A percentile compares a stretch with the other conserved stretches of the same genome.
Evolutionary conservation across 1,140 invertebrate species (phyloP).

Genomic region (Panulirus ornatus): DNA sequence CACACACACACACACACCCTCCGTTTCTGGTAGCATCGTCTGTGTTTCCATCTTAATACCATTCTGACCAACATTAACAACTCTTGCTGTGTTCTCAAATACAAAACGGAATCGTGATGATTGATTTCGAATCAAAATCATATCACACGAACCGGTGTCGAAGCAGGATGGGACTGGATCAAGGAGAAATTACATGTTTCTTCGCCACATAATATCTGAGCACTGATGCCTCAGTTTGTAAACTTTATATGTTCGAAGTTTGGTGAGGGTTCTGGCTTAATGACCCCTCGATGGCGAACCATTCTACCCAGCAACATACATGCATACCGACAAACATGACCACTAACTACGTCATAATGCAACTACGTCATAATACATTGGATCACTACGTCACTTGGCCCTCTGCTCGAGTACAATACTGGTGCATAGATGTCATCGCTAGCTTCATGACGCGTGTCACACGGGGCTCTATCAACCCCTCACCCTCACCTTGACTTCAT

Average conservation of each 20-base stretch:
- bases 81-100: background rate
- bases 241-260: too few species aligned
- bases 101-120: too few species aligned
- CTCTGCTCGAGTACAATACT: background rate
- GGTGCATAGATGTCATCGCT: background rate
- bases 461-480: background rate
- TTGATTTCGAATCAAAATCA: too few species aligned
- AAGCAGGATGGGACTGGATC: too few species aligned
- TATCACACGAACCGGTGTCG: too few species aligned
- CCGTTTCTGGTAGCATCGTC: background rate
- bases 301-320: background rate
- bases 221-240: too few species aligned
- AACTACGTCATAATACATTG: too few species aligned
- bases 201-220: too few species aligned
- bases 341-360: constrained; percentile 13
- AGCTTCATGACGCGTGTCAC: background rate
- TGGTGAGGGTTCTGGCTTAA: too few species aligned
- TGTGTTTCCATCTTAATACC: background rate
- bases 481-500: background rate
- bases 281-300: too few species aligned
- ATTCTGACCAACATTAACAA: background rate
- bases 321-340: background rate
- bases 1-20: background rate
- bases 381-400: background rate
- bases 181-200: too few species aligned